Percentiles rank a stretch among this genome's conserved stretches.
phyloP scores from a whole-genome alignment of 2,888 invertebrate species.

The Proisotoma minuta region DNA sequence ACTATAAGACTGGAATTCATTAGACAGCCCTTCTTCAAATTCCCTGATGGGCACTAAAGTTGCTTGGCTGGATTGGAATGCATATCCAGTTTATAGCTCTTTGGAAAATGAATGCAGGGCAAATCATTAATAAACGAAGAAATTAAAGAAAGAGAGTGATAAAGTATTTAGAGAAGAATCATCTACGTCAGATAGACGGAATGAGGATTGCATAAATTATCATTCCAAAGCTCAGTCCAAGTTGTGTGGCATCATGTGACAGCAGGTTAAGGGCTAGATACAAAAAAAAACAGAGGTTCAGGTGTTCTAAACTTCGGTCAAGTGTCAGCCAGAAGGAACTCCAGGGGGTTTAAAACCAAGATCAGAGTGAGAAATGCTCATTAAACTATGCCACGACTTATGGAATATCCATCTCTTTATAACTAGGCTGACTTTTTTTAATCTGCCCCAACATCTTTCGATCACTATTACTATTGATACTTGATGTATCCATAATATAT shows the following conservation, averaged over 20 bases:
- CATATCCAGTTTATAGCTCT: not conserved
- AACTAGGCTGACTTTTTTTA: constrained; percentile 12
- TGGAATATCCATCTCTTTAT: constrained; percentile 14
- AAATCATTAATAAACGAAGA: constrained; percentile 35
- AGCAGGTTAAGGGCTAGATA: constrained; percentile 42
- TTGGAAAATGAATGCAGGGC: constrained; percentile 31
- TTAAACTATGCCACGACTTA: constrained; percentile 42
- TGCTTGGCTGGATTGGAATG: not conserved
- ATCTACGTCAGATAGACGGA: constrained; percentile 44
- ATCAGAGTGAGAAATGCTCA: constrained; percentile 47
- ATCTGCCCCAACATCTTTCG: constrained; percentile 4
- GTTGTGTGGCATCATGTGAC: constrained; percentile 47
- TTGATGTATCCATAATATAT: not conserved
- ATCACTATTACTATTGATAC: constrained; percentile 27
- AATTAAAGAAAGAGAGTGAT: constrained; percentile 42
- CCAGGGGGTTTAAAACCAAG: constrained; percentile 44
- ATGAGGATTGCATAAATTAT: constrained; percentile 47
- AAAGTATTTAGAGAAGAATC: constrained; percentile 46
- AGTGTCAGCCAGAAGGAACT: constrained; percentile 47
- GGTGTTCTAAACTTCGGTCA: constrained; percentile 48
- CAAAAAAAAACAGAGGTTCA: constrained; percentile 39
- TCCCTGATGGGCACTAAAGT: constrained; percentile 10
- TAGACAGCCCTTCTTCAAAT: not conserved
- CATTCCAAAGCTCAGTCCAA: constrained; percentile 37
- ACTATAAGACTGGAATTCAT: not conserved